These are phyloP conservation scores for Heliconius nattereri DNA, from an alignment of 1,140 invertebrate genomes.

Conservation along the genomic window DNA sequence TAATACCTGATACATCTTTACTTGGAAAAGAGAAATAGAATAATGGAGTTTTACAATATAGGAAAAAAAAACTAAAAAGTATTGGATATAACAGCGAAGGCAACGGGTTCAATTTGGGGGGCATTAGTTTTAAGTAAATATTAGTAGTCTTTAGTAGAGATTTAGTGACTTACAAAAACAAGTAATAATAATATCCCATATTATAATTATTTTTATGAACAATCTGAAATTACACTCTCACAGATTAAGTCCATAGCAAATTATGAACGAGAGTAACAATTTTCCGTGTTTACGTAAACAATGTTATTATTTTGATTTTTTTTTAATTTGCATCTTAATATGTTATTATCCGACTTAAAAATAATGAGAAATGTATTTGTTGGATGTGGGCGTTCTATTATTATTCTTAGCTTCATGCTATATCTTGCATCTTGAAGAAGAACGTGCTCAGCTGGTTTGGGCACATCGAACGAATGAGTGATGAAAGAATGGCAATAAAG, in stretches of 20 bases:
- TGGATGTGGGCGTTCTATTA: neutral
- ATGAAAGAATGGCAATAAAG: too few relatives aligned
- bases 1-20: neutral
- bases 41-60: too few relatives aligned
- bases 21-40: neutral
- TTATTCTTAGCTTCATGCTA: neutral
- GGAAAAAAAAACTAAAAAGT: neutral
- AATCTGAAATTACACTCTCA: constrained; percentile 4
- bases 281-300: constrained; percentile 3
- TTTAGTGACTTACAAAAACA: neutral
- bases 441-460: too few relatives aligned
- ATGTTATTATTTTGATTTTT: neutral
- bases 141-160: too few relatives aligned
- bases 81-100: too few relatives aligned
- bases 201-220: constrained; percentile 5
- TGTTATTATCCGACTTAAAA: neutral
- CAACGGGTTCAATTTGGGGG: neutral
- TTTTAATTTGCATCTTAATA: constrained; percentile 10
- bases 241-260: constrained; percentile 8
- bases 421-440: neutral
- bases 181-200: neutral
- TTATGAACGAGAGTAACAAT: neutral
- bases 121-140: too few relatives aligned
- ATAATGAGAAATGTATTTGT: neutral
- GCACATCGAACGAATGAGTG: too few relatives aligned